Evolutionary conservation across 2,888 invertebrate species (phyloP), one percentile per base, ranked within the genome.

Genomic region (Eurois occulta): DNA sequence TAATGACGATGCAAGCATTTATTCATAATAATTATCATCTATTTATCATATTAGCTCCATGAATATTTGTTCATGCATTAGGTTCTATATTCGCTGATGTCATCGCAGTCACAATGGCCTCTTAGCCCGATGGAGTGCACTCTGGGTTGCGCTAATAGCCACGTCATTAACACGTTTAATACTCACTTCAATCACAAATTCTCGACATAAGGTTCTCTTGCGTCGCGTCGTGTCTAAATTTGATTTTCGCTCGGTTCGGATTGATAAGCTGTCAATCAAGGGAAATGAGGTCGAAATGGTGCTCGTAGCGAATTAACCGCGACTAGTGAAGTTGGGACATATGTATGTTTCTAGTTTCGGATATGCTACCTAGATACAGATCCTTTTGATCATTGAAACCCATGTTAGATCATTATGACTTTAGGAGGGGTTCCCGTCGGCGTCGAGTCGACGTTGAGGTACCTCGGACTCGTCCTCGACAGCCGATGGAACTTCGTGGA

Each of bases 71-170:
- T 78, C 78, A 78, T 78, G 88, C 90, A 90, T 91, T 90, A 84
- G 76, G 88, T 85, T 90, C 86, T 92, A 89, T 90, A 91, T 90
- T 91, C 91, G 92, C 92, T 92, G 93, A 93, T 90, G 92, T 92
- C 93, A 92, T 79, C 89, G 48, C 55, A 62, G 76, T 41, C 84
- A 81, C 76, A 89, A 89, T 91, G 90, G 91, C 89, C 81, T 80
- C 85, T 89, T 75, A 75, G 65, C 77, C 71, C 85, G 80, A 83
- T 89, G 79, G 80, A 93, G 92, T 87, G 90, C 89, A 89, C 92
- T 91, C 48, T 82, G 48, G 77, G 77, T 73, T 80, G 78, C 85
- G 86, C 86, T 88, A 88, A 90, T 89, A 88, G 87, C 87, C 84
- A 82, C 77, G 84, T 81, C 87, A 87, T 88, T 85, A 88, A 78